Evolutionary conservation across 2,888 invertebrate species (phyloP).

Genomic region (Ptychoptera contaminata): DNA sequence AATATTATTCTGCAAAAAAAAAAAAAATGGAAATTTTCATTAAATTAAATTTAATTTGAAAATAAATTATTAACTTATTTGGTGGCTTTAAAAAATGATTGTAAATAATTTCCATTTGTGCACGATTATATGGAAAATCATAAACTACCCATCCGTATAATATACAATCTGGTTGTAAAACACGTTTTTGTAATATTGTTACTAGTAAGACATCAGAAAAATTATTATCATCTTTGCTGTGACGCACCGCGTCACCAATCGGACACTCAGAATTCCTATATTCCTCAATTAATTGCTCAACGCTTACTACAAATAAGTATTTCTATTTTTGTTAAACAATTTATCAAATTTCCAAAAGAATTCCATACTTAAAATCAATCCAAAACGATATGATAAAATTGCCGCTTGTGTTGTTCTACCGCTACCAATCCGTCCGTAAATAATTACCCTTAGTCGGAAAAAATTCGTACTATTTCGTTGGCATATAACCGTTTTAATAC

Average conservation of each 20-base stretch:
- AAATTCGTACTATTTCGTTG: too few relatives aligned
- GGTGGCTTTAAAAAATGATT: conserved; percentile 35
- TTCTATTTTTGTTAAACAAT: too few relatives aligned
- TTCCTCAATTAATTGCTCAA: too few relatives aligned
- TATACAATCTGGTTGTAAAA: conserved; percentile 32
- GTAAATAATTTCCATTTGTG: conserved; percentile 38
- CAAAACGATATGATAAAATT: too few relatives aligned
- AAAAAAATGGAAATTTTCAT: not conserved
- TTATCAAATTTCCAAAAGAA: too few relatives aligned
- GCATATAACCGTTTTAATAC: too few relatives aligned
- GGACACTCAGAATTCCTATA: too few relatives aligned
- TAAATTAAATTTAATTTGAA: not conserved
- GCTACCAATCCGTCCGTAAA: too few relatives aligned
- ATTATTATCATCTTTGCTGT: conserved; percentile 13
- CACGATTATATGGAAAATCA: conserved; percentile 36
- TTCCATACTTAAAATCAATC: too few relatives aligned
- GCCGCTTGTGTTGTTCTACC: too few relatives aligned
- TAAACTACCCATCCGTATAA: conserved; percentile 42
- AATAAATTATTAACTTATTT: conserved; percentile 30
- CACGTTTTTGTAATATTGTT: conserved; percentile 18
- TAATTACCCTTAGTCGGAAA: too few relatives aligned
- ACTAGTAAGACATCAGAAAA: conserved; percentile 17
- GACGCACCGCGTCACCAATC: conserved; percentile 15
- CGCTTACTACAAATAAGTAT: too few relatives aligned
- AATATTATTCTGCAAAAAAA: conserved; percentile 16